Percentiles rank a stretch among this genome's conserved stretches.
Conservation (phyloP, 2,888 invertebrate genomes). For the Aricia artaxerxes region DNA sequence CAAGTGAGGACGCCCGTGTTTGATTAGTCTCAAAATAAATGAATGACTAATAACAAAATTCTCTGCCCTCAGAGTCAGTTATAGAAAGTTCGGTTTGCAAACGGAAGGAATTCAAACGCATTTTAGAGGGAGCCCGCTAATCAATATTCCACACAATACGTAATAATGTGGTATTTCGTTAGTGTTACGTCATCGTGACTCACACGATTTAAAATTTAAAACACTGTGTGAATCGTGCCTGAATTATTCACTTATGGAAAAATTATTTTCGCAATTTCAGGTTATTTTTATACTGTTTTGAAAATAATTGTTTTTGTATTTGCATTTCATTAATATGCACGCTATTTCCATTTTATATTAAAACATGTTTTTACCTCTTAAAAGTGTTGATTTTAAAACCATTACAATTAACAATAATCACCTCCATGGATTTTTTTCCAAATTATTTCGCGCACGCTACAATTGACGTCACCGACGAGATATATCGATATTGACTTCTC, state of each 20-base stretch:
- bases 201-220: conserved; percentile 40
- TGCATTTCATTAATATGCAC: conserved; percentile 5
- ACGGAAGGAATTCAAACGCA: conserved; percentile 53
- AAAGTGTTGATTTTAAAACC: neutral
- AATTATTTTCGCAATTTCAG: neutral
- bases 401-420: neutral
- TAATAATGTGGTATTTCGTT: conserved; percentile 55
- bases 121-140: conserved; percentile 65
- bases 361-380: neutral
- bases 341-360: neutral
- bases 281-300: conserved; percentile 4
- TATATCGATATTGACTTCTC: neutral
- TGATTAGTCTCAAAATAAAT: conserved; percentile 51
- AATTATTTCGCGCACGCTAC: neutral
- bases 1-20: conserved; percentile 64
- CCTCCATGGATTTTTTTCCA: neutral
- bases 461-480: neutral
- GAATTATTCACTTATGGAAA: conserved; percentile 31
- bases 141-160: conserved; percentile 59
- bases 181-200: conserved; percentile 58
- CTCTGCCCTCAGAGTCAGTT: conserved; percentile 30
- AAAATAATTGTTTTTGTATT: conserved; percentile 2
- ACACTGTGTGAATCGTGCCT: conserved; percentile 34
- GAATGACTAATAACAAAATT: conserved; percentile 50
- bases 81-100: conserved; percentile 45